These are phyloP conservation scores for Terrapene triunguis DNA, from an alignment of 2,113 vertebrate species.

Conservation along the genomic window DNA sequence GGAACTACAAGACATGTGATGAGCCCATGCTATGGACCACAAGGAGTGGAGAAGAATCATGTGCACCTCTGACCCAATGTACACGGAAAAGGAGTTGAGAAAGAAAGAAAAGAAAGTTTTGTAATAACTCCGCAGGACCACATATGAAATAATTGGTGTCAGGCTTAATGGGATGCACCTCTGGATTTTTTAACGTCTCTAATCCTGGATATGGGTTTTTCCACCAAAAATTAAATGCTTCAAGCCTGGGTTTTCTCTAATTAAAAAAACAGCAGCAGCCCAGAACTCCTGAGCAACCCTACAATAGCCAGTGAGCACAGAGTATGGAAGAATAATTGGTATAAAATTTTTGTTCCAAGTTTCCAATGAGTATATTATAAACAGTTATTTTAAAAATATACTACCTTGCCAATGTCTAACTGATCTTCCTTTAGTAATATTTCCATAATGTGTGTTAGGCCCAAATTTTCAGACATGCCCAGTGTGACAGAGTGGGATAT, in stretches of 20 bases:
- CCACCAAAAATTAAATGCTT: not conserved
- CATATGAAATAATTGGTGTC: not conserved
- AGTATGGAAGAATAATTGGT: not conserved
- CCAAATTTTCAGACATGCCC: not conserved
- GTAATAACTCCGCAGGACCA: too few relatives aligned
- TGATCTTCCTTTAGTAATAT: not conserved
- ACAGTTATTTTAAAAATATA: not conserved
- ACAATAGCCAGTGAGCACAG: not conserved
- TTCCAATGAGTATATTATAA: not conserved
- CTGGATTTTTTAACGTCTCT: not conserved
- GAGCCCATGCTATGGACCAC: too few relatives aligned
- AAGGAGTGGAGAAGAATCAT: too few relatives aligned
- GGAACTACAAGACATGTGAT: too few relatives aligned
- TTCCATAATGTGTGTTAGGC: not conserved
- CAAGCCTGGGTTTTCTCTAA: not conserved
- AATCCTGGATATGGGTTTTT: not conserved
- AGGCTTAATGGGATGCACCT: not conserved
- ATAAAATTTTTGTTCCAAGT: not conserved
- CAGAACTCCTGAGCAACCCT: not conserved
- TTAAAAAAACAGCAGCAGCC: not conserved
- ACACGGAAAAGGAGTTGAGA: too few relatives aligned
- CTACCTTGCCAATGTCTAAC: not conserved
- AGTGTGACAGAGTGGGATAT: not conserved
- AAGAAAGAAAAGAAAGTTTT: not conserved
- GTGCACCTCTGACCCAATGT: too few relatives aligned